Conservation (phyloP, 2,888 invertebrate genomes). For the Sacculina carcini region DNA sequence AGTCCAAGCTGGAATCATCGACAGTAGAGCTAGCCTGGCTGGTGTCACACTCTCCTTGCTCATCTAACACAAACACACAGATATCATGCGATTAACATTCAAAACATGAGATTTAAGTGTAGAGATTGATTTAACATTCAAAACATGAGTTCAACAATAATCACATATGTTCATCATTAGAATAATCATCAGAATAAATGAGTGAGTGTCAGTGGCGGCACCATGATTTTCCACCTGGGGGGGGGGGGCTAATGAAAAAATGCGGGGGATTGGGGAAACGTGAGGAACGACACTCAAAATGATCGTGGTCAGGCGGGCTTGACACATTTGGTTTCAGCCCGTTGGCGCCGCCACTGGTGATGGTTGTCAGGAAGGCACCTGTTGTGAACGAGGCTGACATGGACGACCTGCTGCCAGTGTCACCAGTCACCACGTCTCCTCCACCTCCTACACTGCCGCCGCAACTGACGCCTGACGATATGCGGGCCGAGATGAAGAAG, state of each 20-base stretch:
- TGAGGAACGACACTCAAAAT: no score
- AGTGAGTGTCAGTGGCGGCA: no score
- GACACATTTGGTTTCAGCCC: no score
- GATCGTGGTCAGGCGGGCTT: no score
- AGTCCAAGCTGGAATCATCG: conserved; percentile 20
- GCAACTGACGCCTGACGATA: not conserved
- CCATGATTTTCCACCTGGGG: no score
- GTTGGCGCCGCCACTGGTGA: no score
- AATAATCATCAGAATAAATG: no score
- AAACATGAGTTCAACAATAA: not conserved
- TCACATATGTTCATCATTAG: conserved; percentile 10
- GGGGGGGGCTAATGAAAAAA: no score
- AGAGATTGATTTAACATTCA: not conserved
- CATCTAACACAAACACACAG: not conserved
- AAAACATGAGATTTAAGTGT: conserved; percentile 1
- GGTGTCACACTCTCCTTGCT: not conserved
- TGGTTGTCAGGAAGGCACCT: not conserved
- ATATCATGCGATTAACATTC: conserved; percentile 1
- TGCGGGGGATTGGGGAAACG: no score
- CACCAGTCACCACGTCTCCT: not conserved
- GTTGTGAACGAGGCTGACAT: conserved; percentile 15
- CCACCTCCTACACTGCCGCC: not conserved
- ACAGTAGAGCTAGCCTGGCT: not conserved
- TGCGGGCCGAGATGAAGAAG: conserved; percentile 14
- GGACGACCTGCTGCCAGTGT: conserved; percentile 19